Base-by-base conservation (phyloP, 2,113 vertebrate genomes). In the Eira barbara region DNA sequence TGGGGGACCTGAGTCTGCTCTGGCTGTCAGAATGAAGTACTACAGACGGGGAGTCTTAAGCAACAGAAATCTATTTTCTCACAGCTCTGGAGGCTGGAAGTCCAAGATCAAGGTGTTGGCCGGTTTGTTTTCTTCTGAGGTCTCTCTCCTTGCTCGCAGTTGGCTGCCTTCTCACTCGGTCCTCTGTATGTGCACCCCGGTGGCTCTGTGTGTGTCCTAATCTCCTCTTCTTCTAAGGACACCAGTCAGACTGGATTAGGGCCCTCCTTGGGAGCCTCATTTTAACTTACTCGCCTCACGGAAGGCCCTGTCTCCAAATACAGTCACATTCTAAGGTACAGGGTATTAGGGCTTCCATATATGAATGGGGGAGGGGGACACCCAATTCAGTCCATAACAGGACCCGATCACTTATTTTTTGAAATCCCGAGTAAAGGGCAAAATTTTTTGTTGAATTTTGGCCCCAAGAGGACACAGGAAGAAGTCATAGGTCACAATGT, bases 11-110 rank as follows among this genome's bases (percentile, higher is more conserved):
- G 17, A 8, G 79, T 15, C 21, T 20, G 34, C 57, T 31, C 34
- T 0, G 3, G 21, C 57, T 36, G 80, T 29, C 36, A 0, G 42
- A 34, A 52, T 52, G 25, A 25, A 59, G 39, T 1, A 8, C n/a
- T 39, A 4, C 67, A 23, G 31, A 8, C 34, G 0, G 13, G 7
- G 59, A 4, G 27, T 6, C 45, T 49, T 9, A 25, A 57, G 15
- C 25, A 27, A 3, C 88, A 87, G 36, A 27, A 45, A 39, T n/a
- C 4, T 36, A 1, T 45, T 34, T 69, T n/a, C 67, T 69, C 67
- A 20, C 14, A 6, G 42, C 12, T 63, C 69, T 63, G 4, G 34
- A 34, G 87, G 73, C 63, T 59, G 55, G 13, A 39, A 39, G 63
- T 36, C 69, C 63, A 36, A 81, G 45, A 6, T 25, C 73, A n/a